These are phyloP conservation scores for Drosophila nigrodunni DNA, from an alignment of 1,140 invertebrate species.

Conservation along the genomic window DNA sequence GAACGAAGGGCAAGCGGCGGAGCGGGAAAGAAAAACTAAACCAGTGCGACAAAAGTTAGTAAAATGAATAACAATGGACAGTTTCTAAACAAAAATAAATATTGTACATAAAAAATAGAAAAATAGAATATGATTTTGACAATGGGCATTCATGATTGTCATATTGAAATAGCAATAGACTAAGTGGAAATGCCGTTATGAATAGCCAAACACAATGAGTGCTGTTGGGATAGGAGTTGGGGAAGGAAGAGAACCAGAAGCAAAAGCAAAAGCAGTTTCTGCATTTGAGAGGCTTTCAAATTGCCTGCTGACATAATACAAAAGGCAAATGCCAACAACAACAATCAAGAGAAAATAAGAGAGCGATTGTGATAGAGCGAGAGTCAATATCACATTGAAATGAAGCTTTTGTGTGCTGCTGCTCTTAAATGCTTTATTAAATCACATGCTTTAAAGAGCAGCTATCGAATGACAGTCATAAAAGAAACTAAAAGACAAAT, in stretches of 20 bases:
- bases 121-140: constrained; percentile 41
- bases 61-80: constrained; percentile 52
- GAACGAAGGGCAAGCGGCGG: too few relatives aligned
- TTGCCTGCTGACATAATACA: constrained; percentile 35
- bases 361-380: neutral
- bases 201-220: constrained; percentile 28
- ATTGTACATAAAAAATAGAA: constrained; percentile 38
- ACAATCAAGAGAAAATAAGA: constrained; percentile 7
- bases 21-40: neutral
- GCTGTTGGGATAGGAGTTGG: neutral
- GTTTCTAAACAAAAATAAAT: constrained; percentile 53
- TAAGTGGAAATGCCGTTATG: constrained; percentile 65
- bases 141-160: constrained; percentile 44
- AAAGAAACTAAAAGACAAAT: constrained; percentile 25
- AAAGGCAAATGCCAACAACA: constrained; percentile 14
- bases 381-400: constrained; percentile 17
- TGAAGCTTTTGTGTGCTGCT: constrained; percentile 14
- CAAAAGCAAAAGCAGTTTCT: neutral
- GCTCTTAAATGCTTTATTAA: constrained; percentile 3
- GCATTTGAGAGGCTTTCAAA: constrained; percentile 41
- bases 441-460: neutral
- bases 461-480: neutral
- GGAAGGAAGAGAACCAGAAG: constrained; percentile 18
- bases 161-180: constrained; percentile 34
- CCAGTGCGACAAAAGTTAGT: constrained; percentile 21